Base-by-base conservation (phyloP, 2,797 vertebrate genomes). In the Oreochromis grahami region DNA sequence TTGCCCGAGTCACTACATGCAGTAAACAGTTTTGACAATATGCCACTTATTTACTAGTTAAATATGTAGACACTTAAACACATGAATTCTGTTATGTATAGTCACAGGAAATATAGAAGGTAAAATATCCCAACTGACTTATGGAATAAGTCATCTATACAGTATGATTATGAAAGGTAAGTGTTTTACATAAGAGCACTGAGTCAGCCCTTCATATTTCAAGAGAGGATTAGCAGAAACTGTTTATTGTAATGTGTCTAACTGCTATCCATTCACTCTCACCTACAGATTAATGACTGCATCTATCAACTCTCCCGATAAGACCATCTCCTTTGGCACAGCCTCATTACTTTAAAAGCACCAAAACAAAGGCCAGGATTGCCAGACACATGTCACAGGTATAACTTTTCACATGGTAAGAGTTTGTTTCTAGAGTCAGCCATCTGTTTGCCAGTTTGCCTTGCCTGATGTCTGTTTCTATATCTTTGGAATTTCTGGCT, bases 321-420 rank as follows among this genome's bases (percentile, higher is more conserved):
- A 97, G 92, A 95, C 93, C 87, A 92, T 88, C 96, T 96, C 96
- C 93, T 96, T 76, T 56, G 74, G 79, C 90, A 97, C 97, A 97
- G 96, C 95, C 29, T 93, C 93, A 96, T 88, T 94, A 96, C 91
- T 93, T 96, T 93, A 21, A 79, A 97, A 96, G 95, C 92, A 96
- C 95, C 45, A 94, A 94, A 97, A 78, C 94, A 96, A 74, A 74
- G 48, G 85, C 93, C 96, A 94, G 96, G 97, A 90, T 95, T 94
- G 79, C 97, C 95, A 96, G 97, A 98, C 96, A 98, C 97, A 98
- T 98, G 97, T 97, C 97, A 98, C 97, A 98, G 98, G 96, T 96
- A 95, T 86, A 87, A 85, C 77, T 83, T 82, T 65, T 74, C 84
- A 80, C 80, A 87, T 84, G 79, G 80, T 87, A 87, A 91, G 85